Conservation (phyloP, 2,113 vertebrate species). For the Microcebus jonahi region DNA sequence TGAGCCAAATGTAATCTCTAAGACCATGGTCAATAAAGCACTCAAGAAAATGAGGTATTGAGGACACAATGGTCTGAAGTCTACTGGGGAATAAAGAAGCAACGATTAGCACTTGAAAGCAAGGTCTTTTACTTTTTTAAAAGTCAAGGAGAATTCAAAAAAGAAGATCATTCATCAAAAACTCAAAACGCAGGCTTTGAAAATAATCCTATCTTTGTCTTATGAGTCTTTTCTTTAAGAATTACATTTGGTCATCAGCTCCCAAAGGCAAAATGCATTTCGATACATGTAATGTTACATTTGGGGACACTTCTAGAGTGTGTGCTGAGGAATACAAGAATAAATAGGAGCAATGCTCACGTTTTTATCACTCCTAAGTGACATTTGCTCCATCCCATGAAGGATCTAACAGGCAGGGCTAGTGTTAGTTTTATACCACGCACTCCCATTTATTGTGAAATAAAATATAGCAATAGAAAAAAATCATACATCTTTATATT, state of each 20-base stretch:
- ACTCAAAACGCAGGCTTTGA: slow-evolving; percentile 1
- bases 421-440: neutral
- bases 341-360: neutral
- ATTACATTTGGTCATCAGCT: slow-evolving; percentile 38
- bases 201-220: slow-evolving; percentile 56
- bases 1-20: slow-evolving; percentile 67
- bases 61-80: slow-evolving; percentile 23
- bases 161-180: slow-evolving; percentile 29
- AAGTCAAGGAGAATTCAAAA: slow-evolving; percentile 37
- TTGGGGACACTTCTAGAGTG: slow-evolving; percentile 15
- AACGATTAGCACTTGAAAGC: slow-evolving; percentile 64
- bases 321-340: slow-evolving; percentile 18
- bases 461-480: neutral
- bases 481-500: neutral
- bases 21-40: slow-evolving; percentile 68
- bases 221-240: slow-evolving; percentile 49
- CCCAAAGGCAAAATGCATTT: neutral
- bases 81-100: slow-evolving; percentile 53
- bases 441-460: neutral
- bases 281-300: slow-evolving; percentile 28
- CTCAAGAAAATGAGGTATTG: slow-evolving; percentile 75
- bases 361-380: neutral
- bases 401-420: neutral
- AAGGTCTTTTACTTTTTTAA: slow-evolving; percentile 57
- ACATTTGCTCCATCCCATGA: neutral